Base-by-base conservation (phyloP, 1,140 invertebrate species). In the Episyrphus balteatus region DNA sequence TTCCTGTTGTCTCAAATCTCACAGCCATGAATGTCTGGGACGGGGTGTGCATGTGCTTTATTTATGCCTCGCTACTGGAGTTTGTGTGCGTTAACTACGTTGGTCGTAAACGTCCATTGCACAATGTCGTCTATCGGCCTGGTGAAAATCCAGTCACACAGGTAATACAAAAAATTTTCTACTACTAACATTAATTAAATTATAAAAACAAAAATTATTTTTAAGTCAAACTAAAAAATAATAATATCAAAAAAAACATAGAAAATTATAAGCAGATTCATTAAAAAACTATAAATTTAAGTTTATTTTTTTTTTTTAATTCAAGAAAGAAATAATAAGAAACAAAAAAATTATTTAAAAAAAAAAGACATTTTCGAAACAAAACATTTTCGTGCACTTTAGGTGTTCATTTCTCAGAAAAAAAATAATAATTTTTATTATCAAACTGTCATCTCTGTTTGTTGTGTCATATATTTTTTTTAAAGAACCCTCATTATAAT, bases 11-110 rank as follows among this genome's bases (percentile, higher is more conserved):
- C 42, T 92, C 89, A 12, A 92, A 93, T 70, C 69, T 94, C 56
- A 92, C 88, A 44, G 91, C 91, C 11, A 93, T 94, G 89, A 94
- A 94, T 71, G 86, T 93, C 11, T 93, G 90, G 90, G 91, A 93
- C 62, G 88, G 89, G 45, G 90, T 93, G 15, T 93, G 90, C 61
- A 94, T 93, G 91, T 92, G 89, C 71, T 94, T 93, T 78, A 92
- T 92, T 63, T 94, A 93, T 70, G 90, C 89, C 42, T 92, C 88
- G 18, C 75, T 94, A 36, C 77, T 94, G 49, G 91, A 94, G 70
- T 93, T 93, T 69, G 89, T 94, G 14, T 90, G 88, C 66, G 90
- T 93, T 54, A 94, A 94, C 77, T 93, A 93, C 72, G 86, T 93
- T 39, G 88, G 89, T 41, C 79, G 91, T n/a, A 92, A 91, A 61